Base-by-base conservation (phyloP, 2,797 vertebrate genomes). In the Adrianichthys oophorus region DNA sequence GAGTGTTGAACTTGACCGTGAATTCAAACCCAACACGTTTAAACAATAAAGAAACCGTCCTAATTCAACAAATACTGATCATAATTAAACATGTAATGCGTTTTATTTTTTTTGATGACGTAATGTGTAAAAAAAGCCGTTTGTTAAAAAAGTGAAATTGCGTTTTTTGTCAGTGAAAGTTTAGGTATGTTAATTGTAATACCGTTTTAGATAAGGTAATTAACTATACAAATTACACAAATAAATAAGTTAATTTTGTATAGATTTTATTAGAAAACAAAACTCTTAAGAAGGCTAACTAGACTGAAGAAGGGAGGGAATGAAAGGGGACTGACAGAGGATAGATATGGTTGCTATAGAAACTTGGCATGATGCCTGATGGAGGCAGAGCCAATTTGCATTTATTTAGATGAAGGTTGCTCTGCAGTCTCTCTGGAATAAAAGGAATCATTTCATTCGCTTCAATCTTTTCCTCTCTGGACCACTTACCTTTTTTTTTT, bases 321-420 rank as follows among this genome's bases (percentile, higher is more conserved):
- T 72, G 68, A 37, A 85, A 56, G 45, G 72, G 80, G 68, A 71
- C 74, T 78, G 76, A 65, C 70, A 74, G 60, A 83, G 63, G 80
- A 85, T 82, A 76, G 80, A 85, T 82, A 76, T 82, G 80, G 90
- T 92, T 91, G 86, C 90, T 83, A 92, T 92, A 89, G 90, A 85
- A 87, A 91, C 86, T 73, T 89, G 86, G 85, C 83, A 87, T 52
- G 70, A 84, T 88, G 87, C 89, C 83, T 85, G 62, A 64, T 82
- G 65, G 79, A 78, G 76, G 71, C 73, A 76, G 68, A 43, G 37
- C 17, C 74, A 65, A 88, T 90, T 89, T 90, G 83, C 87, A 89
- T 90, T 82, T 84, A 91, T 90, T 91, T 82, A 90, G 76, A 90
- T 89, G 68, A 71, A 59, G 46, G 48, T 54, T 79, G 42, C 58